Conservation (phyloP, 2,113 vertebrate genomes). For the Micromys minutus region DNA sequence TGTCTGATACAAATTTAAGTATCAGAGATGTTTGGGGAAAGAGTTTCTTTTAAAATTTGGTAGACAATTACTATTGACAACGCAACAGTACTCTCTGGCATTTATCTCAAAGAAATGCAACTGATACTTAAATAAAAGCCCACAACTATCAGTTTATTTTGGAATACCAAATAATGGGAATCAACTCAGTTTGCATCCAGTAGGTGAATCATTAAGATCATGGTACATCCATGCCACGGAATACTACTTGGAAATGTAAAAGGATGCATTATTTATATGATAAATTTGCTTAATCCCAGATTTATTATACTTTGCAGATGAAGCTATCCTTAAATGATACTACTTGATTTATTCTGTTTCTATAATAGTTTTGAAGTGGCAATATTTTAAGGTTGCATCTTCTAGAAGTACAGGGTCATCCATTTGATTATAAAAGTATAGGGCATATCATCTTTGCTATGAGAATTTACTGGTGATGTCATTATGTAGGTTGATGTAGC, state of each 20-base stretch:
- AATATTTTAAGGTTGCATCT: neutral
- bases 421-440: neutral
- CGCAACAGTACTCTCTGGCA: neutral
- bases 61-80: neutral
- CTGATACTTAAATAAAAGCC: neutral
- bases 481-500: neutral
- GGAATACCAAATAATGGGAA: neutral
- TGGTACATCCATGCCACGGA: neutral
- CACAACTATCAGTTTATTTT: neutral
- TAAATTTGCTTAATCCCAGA: neutral
- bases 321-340: neutral
- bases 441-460: neutral
- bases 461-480: neutral
- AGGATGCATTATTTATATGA: neutral
- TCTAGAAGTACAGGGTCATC: neutral
- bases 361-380: neutral
- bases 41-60: neutral
- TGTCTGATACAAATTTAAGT: neutral
- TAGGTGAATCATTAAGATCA: neutral
- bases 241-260: neutral
- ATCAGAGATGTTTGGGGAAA: neutral
- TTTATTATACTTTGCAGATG: neutral
- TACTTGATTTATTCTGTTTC: neutral
- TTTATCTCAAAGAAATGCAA: neutral
- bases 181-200: neutral